These are phyloP conservation scores for Pangasius macronema DNA, from an alignment of 2,797 vertebrate species.

Conservation along the genomic window DNA sequence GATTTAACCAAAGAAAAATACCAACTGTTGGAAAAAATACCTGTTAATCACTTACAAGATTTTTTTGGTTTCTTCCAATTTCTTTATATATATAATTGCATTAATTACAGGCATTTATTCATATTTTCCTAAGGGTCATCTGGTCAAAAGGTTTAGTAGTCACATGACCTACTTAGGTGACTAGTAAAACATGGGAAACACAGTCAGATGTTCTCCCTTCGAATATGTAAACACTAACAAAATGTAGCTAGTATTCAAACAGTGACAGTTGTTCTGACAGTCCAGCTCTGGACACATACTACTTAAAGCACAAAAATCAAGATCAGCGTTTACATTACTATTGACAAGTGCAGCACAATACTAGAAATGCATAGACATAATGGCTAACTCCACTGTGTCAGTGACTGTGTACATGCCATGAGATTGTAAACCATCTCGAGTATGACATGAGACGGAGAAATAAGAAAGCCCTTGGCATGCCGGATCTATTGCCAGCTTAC, in stretches of 20 bases:
- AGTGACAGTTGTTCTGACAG: not conserved
- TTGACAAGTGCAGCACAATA: not conserved
- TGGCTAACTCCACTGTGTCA: not conserved
- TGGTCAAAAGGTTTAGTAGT: not conserved
- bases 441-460: not conserved
- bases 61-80: not conserved
- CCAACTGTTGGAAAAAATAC: not conserved
- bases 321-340: not conserved
- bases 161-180: not conserved
- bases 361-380: not conserved
- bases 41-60: not conserved
- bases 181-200: not conserved
- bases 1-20: not conserved
- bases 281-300: not conserved
- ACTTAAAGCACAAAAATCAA: not conserved
- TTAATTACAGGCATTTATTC: not conserved
- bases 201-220: not conserved
- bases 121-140: not conserved
- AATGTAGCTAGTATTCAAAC: not conserved
- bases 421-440: not conserved
- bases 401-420: not conserved
- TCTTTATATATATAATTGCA: not conserved
- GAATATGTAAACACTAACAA: not conserved
- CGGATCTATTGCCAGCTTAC: not conserved
- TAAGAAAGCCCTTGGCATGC: slow-evolving; percentile 26